Base-by-base conservation (phyloP, 1,140 invertebrate genomes). In the Lordiphosa clarofinis region DNA sequence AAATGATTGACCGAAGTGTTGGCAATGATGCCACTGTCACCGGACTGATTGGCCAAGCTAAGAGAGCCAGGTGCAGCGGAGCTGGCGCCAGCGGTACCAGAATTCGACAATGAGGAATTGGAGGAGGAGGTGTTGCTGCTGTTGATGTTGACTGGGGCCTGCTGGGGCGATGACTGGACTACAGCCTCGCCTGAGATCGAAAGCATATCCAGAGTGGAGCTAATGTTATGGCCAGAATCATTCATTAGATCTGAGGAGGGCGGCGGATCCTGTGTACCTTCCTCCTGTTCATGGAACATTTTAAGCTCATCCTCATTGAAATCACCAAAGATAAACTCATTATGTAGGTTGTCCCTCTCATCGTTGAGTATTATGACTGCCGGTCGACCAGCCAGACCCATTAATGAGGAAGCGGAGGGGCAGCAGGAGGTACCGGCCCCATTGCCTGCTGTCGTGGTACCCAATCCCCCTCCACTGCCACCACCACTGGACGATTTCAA, bases 301-400 rank as follows among this genome's bases (percentile, higher is more conserved):
- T 84, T 88, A 5, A 89, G 49, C 46, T 89, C 86, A 10, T 89
- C 87, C 57, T 89, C 88, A 48, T 89, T 88, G 21, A 89, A 89
- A 19, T 89, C 88, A 6, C 88, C 88, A 36, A 89, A 89, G 15
- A 87, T 88, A 37, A 89, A 89, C 57, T 88, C 84, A 42, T 84
- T 88, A 43, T 74, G 68, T 46, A 62, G 52, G n/a, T 56, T 57
- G 12, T 67, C 74, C 2, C 88, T 72, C 36, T 89, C 89, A 64
- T 92, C 92, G 53, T 92, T 92, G 55, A 93, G 68, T 47, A 93
- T 90, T 44, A 93, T 92, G 0, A 93, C 92, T 0, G 92, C 90
- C 0, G 92, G 92, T 38, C 91, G 88, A 21, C 48, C 44, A 19
- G 31, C 63, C 33, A 15, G 43, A n/a, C 21, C 1, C 43, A 49